A percentile compares a stretch with the other conserved stretches of the same genome.
phyloP scores from a whole-genome alignment of 1,140 invertebrate genomes.

The Trypoxylus dichotomus region DNA sequence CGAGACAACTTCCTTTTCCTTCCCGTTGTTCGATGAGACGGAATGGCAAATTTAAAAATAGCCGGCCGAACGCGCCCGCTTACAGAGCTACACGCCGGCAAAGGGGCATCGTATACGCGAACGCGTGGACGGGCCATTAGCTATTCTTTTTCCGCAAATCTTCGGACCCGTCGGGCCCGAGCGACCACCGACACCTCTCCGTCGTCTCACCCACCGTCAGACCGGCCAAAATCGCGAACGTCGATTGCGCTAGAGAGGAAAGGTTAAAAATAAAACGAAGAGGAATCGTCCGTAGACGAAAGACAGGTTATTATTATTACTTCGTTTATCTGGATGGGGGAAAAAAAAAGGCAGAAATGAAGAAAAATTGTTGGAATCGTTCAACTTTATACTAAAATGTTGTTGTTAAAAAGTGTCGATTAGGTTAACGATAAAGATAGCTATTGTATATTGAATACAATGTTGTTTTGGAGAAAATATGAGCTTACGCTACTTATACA shows the following conservation, averaged over 20 bases:
- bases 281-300: not conserved
- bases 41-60: conserved; percentile 4
- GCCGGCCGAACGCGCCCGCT: not conserved
- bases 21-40: not conserved
- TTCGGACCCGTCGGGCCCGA: not conserved
- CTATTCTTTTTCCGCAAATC: not conserved
- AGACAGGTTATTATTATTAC: not conserved
- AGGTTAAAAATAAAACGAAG: not conserved
- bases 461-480: too few relatives aligned
- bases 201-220: not conserved
- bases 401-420: too few relatives aligned
- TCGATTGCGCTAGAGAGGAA: not conserved
- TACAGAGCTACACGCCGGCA: not conserved
- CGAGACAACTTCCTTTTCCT: not conserved
- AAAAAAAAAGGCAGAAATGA: too few relatives aligned
- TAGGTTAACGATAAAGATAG: too few relatives aligned
- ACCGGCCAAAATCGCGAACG: not conserved
- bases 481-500: too few relatives aligned
- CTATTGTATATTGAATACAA: too few relatives aligned
- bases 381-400: too few relatives aligned
- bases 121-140: not conserved
- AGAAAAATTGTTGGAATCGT: too few relatives aligned
- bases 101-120: not conserved
- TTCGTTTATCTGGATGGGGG: too few relatives aligned
- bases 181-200: not conserved